phyloP scores from a whole-genome alignment of 1,140 invertebrate genomes.

The Drosophila mayri region DNA sequence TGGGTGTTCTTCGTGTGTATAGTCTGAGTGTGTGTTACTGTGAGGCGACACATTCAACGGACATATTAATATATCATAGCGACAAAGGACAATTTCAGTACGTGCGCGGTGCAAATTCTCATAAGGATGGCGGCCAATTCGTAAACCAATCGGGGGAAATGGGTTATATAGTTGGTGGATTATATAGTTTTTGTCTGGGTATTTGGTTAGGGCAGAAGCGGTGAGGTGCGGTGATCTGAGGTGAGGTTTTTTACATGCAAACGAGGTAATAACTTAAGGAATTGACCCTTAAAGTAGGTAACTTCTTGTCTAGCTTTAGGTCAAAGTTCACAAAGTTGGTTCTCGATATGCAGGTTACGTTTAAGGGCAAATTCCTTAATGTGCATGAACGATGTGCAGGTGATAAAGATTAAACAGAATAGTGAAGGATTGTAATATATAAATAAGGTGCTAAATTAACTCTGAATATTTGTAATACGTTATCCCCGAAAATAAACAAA shows the following conservation, averaged over 20 bases:
- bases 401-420: slow-evolving; percentile 4
- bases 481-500: not conserved
- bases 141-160: slow-evolving; percentile 40
- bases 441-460: slow-evolving; percentile 4
- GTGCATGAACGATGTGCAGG: slow-evolving; percentile 36
- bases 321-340: not conserved
- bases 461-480: not conserved
- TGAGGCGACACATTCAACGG: slow-evolving; percentile 28
- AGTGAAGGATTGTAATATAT: not conserved
- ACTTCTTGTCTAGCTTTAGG: not conserved
- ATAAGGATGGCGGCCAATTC: slow-evolving; percentile 49
- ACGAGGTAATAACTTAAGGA: slow-evolving; percentile 27
- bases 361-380: not conserved
- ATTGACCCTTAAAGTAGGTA: not conserved
- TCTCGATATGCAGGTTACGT: no score
- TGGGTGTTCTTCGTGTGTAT: slow-evolving; percentile 15
- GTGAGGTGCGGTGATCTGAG: slow-evolving; percentile 13
- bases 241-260: slow-evolving; percentile 52
- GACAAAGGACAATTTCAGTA: slow-evolving; percentile 36
- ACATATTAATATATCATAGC: slow-evolving; percentile 33
- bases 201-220: slow-evolving; percentile 10
- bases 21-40: not conserved
- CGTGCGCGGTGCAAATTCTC: slow-evolving; percentile 41
- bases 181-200: slow-evolving; percentile 4
- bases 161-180: not conserved